Conservation (phyloP, 64 coral and sea anemone species). For the Stichodactyla mertensii region DNA sequence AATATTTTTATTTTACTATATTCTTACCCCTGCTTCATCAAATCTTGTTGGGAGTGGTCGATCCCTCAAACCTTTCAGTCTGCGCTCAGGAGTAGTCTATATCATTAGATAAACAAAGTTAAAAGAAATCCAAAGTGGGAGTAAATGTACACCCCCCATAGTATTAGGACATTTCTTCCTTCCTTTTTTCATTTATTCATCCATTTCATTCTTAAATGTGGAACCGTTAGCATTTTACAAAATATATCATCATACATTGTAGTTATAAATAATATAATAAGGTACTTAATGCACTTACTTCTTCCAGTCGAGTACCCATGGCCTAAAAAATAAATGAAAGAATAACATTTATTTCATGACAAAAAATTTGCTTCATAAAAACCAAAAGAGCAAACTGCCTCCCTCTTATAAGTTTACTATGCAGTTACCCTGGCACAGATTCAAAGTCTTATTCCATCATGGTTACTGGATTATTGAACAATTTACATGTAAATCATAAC, state of each 20-base stretch:
- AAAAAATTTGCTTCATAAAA: too few species aligned
- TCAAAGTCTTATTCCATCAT: neutral
- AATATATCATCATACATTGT: too few species aligned
- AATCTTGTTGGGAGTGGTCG: conserved; percentile 77
- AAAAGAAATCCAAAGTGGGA: neutral
- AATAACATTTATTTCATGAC: neutral
- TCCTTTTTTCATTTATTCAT: too few species aligned
- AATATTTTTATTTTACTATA: neutral
- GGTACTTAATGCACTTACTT: neutral
- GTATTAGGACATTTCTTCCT: neutral
- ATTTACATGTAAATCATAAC: neutral
- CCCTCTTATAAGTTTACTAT: too few species aligned
- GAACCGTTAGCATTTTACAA: too few species aligned
- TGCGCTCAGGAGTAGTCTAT: conserved; percentile 69
- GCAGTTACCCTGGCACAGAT: too few species aligned
- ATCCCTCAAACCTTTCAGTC: conserved; percentile 75
- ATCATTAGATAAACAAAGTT: neutral
- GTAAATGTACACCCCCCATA: neutral
- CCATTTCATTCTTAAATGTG: too few species aligned
- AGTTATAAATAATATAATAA: too few species aligned
- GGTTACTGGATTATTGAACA: neutral
- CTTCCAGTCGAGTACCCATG: conserved; percentile 4
- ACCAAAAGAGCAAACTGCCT: too few species aligned
- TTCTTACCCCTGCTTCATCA: conserved; percentile 75
- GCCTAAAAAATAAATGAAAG: neutral